These are phyloP conservation scores for Bufo gargarizans DNA, from an alignment of 2,113 vertebrate genomes.

Conservation along the genomic window DNA sequence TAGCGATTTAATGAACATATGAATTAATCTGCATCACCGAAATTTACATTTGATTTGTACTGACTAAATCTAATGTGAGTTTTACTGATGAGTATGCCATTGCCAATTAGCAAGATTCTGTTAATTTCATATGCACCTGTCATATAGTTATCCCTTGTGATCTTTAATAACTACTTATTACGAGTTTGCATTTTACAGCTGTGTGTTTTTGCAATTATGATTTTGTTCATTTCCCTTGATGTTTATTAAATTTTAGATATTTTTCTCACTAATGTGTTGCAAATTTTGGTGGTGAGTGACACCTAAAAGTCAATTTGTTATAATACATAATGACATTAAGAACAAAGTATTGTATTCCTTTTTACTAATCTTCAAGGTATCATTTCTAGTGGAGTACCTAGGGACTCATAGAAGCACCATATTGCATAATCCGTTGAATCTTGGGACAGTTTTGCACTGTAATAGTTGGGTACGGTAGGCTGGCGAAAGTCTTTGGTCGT, in stretches of 20 bases:
- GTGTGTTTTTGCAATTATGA: conserved; percentile 13
- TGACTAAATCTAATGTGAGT: conserved; percentile 30
- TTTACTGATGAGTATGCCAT: conserved; percentile 38
- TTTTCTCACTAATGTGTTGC: background rate
- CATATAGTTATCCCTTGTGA: conserved; percentile 21
- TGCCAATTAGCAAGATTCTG: conserved; percentile 44
- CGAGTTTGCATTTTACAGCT: conserved; percentile 25
- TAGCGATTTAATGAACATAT: conserved; percentile 18
- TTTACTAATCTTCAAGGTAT: too few species aligned
- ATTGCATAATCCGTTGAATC: too few species aligned
- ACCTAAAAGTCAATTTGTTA: too few species aligned
- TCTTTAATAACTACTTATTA: conserved; percentile 30
- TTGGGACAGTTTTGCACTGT: too few species aligned
- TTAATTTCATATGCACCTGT: conserved; percentile 50
- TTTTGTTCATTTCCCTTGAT: background rate
- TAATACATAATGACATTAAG: too few species aligned
- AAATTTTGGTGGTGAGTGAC: background rate
- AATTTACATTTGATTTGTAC: conserved; percentile 33
- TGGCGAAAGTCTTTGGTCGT: too few species aligned
- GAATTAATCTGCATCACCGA: conserved; percentile 22
- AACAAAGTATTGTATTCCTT: too few species aligned
- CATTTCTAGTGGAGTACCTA: too few species aligned
- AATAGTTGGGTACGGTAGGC: too few species aligned
- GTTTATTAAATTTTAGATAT: background rate
- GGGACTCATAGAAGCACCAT: too few species aligned